These are phyloP conservation scores for Metallyticus violacea DNA, from an alignment of 2,888 invertebrate genomes.

Conservation along the genomic window DNA sequence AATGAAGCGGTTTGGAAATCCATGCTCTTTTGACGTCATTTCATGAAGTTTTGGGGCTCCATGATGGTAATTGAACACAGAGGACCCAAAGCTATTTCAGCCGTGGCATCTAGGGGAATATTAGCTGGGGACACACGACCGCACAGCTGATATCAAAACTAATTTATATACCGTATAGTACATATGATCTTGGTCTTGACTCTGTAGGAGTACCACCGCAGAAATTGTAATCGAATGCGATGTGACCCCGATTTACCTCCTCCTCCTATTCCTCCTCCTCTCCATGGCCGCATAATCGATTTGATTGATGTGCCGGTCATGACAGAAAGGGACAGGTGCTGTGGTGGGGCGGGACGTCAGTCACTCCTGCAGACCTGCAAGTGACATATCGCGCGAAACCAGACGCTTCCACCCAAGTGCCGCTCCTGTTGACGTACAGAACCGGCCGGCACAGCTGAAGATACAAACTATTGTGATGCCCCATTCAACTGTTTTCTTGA, in stretches of 20 bases:
- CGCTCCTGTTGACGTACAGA: too few relatives aligned
- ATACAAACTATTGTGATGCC: not conserved
- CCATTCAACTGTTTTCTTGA: not conserved
- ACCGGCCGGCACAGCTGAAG: not conserved
- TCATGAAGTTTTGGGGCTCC: not conserved
- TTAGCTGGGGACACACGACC: not conserved
- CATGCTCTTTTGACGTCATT: not conserved
- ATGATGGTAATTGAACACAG: too few relatives aligned
- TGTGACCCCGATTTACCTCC: not conserved
- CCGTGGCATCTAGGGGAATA: not conserved
- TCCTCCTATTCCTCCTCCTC: not conserved
- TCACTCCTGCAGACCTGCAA: not conserved
- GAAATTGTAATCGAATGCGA: conserved; percentile 13
- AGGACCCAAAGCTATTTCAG: not conserved
- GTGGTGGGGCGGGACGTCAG: conserved; percentile 11
- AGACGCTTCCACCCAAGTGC: not conserved
- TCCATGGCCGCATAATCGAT: conserved; percentile 11
- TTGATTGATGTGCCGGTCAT: conserved; percentile 4
- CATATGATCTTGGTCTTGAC: not conserved
- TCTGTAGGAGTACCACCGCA: not conserved
- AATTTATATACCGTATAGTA: not conserved
- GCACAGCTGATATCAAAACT: not conserved
- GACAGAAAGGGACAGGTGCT: conserved; percentile 7
- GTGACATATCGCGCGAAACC: conserved; percentile 9
- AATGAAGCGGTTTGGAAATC: not conserved